These are phyloP conservation scores for Dicerorhinus sumatrensis DNA, from an alignment of 2,113 vertebrate species.

Conservation along the genomic window DNA sequence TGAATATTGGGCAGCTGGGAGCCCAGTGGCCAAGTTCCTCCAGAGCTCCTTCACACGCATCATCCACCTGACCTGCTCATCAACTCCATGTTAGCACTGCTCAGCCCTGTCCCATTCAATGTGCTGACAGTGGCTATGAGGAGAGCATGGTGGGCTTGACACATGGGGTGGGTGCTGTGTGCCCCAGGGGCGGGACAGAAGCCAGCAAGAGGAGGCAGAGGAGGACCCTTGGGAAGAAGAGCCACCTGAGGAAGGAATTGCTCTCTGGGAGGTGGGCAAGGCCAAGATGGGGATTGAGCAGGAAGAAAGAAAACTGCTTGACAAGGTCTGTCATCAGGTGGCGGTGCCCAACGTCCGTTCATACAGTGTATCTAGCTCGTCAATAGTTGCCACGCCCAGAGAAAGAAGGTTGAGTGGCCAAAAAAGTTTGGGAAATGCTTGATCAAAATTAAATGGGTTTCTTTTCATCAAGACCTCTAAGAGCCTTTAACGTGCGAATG, in stretches of 20 bases:
- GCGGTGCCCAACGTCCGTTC: not conserved
- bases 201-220: not conserved
- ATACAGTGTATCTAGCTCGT: not conserved
- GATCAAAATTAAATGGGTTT: conserved; percentile 12
- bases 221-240: not conserved
- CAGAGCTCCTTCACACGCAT: not conserved
- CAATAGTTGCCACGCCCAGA: not conserved
- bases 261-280: not conserved
- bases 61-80: not conserved
- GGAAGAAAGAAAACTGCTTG: not conserved
- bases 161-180: not conserved
- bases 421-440: not conserved
- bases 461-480: not conserved
- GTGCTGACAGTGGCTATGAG: not conserved
- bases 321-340: not conserved
- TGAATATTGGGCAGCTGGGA: not conserved
- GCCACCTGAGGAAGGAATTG: not conserved
- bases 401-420: not conserved
- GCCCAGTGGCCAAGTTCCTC: not conserved
- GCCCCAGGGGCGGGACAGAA: not conserved
- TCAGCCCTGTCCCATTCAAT: not conserved
- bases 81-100: not conserved
- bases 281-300: not conserved
- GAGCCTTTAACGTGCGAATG: not conserved
- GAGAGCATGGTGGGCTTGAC: not conserved